Percentiles rank a stretch among this genome's conserved stretches.
These are phyloP conservation scores for Gymnogyps californianus DNA, from an alignment of 2,113 vertebrate species.

Conservation along the genomic window DNA sequence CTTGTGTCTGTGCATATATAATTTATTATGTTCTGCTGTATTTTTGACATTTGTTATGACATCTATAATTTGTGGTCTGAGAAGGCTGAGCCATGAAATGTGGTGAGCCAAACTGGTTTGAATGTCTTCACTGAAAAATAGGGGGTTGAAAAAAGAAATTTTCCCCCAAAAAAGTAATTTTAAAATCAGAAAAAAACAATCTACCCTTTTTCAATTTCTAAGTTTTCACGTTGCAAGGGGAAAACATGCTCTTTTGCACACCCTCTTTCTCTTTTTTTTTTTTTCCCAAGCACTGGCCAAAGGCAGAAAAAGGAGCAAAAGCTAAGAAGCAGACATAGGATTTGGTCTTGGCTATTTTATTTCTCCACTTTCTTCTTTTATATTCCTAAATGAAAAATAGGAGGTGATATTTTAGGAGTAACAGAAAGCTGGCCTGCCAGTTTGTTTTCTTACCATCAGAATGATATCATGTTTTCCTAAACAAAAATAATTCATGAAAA, in stretches of 20 bases:
- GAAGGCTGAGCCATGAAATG: conserved; percentile 24
- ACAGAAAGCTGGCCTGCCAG: conserved; percentile 34
- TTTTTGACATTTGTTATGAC: conserved; percentile 48
- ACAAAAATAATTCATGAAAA: conserved; percentile 60
- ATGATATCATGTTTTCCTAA: conserved; percentile 67
- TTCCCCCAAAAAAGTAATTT: not conserved
- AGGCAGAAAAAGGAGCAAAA: conserved; percentile 1
- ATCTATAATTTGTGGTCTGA: conserved; percentile 57
- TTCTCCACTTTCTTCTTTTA: conserved; percentile 32
- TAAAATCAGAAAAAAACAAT: not conserved
- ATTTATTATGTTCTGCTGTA: not conserved
- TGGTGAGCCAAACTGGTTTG: not conserved
- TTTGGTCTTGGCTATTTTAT: conserved; percentile 11
- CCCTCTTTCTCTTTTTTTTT: not conserved
- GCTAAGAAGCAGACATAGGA: not conserved
- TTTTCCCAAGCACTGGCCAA: not conserved
- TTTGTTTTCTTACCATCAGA: conserved; percentile 55
- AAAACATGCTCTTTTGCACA: not conserved
- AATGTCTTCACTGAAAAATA: conserved; percentile 5
- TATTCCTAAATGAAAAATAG: conserved; percentile 39
- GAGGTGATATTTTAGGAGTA: conserved; percentile 38
- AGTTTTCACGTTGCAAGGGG: not conserved
- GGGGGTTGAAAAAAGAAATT: not conserved
- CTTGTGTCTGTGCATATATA: not conserved
- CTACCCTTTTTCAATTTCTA: not conserved